These are phyloP conservation scores for Cyclina sinensis DNA, from an alignment of 1,140 invertebrate genomes.

Conservation along the genomic window DNA sequence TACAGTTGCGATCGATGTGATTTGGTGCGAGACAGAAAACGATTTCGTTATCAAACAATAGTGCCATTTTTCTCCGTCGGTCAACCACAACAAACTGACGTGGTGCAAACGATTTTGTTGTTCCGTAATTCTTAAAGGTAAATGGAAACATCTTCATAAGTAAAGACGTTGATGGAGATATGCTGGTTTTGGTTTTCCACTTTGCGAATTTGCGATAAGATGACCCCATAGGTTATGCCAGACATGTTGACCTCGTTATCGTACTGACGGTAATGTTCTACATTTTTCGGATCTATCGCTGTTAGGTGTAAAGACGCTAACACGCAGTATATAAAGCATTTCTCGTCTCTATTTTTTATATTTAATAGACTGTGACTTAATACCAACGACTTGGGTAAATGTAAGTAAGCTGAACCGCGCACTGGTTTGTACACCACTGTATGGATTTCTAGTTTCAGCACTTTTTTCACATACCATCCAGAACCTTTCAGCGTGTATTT, in stretches of 20 bases:
- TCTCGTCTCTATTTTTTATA: slow-evolving; percentile 22
- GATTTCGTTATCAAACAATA: slow-evolving; percentile 20
- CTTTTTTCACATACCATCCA: slow-evolving; percentile 24
- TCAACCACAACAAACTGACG: neutral
- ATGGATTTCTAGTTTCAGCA: slow-evolving; percentile 32
- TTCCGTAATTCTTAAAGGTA: slow-evolving; percentile 37
- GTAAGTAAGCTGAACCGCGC: slow-evolving; percentile 9
- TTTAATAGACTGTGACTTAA: neutral
- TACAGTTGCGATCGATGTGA: neutral
- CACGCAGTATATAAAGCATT: neutral
- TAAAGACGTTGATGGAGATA: slow-evolving; percentile 33
- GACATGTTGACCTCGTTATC: slow-evolving; percentile 12
- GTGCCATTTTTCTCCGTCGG: neutral
- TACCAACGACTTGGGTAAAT: neutral
- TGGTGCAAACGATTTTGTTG: neutral
- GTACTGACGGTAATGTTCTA: slow-evolving; percentile 25
- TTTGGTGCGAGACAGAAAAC: slow-evolving; percentile 32
- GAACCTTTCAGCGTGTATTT: neutral
- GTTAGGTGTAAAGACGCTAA: slow-evolving; percentile 3
- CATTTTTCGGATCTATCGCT: neutral
- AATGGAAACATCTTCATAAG: slow-evolving; percentile 22
- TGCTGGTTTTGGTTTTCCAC: slow-evolving; percentile 38
- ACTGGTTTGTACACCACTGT: slow-evolving; percentile 33
- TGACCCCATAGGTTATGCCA: slow-evolving; percentile 10
- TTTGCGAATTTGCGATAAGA: slow-evolving; percentile 17